Evolutionary conservation across 2,113 vertebrate genomes (phyloP).

Genomic region (Otis tarda): DNA sequence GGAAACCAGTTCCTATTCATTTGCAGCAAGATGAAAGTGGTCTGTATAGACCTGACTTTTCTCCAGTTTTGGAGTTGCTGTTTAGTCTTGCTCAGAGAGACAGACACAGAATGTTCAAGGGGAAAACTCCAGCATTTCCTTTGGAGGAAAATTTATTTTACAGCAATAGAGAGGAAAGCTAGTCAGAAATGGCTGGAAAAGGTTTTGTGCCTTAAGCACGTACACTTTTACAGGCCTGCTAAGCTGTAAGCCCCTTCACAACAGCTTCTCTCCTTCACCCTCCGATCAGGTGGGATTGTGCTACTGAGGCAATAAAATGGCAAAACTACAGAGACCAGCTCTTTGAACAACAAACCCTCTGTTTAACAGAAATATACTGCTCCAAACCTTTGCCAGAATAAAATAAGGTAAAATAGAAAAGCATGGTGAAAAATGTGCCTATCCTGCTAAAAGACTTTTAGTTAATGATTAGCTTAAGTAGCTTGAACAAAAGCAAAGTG

Average conservation of each 20-base stretch:
- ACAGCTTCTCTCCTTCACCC: background rate
- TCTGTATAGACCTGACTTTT: background rate
- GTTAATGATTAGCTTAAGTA: background rate
- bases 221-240: background rate
- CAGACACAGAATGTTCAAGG: background rate
- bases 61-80: background rate
- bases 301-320: background rate
- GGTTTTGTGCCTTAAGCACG: background rate
- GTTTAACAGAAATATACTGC: background rate
- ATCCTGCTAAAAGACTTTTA: background rate
- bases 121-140: background rate
- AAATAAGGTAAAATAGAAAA: background rate
- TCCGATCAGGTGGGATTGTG: background rate
- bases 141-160: background rate
- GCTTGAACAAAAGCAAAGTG: background rate
- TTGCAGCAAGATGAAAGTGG: background rate
- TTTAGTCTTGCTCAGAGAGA: background rate
- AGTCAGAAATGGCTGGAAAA: background rate
- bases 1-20: background rate
- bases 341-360: background rate
- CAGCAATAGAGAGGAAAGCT: background rate
- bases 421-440: background rate
- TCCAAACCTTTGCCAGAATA: slow-evolving; percentile 4
- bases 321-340: background rate
- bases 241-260: background rate